Base-by-base conservation (phyloP, 2,888 invertebrate species). In the Pollenia labialis region DNA sequence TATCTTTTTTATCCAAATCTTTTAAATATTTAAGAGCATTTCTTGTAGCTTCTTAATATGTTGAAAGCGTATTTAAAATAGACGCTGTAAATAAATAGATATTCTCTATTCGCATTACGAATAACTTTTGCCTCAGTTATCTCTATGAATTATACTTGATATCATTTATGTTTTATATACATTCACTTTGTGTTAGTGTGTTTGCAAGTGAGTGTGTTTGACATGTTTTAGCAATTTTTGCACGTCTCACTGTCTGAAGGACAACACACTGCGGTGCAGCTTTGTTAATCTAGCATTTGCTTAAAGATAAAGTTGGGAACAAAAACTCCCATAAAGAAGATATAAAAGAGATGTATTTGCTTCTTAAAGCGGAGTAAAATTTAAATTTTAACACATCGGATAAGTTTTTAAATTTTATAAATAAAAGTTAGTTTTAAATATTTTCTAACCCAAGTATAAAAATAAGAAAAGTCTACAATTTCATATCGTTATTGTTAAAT, bases 201-300 rank as follows among this genome's bases (percentile, higher is more conserved):
- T 23, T 23, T 23, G 2, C 3, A 23, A 23, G 23, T 18, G 42
- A n/a, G 8, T 18, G 54, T 40, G 1, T 76, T 32, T 80, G 79
- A 80, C 68, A 72, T 71, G 66, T 81, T 84, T 80, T 62, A 85
- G 66, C 46, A 87, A 76, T 79, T 75, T 52, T 48, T 52, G 82
- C 87, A 87, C 87, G 85, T 87, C 82, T 80, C 40, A 40, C 12
- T 85, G 87, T 87, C 85, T 85, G 85, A 87, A 87, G 85, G 87
- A 85, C 79, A 32, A 6, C 32, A 52, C 54, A 50, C 50, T 66
- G 66, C 66, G 79, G 82, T 81, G 80, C 86, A 76, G 16, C 52
- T 66, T 81, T 66, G 48, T 80, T 81, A 83, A 76, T 76, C 54
- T 77, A 60, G 60, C 66, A 81, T 87, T 83, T 77, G 69, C 75